Evolutionary conservation across 2,888 invertebrate species (phyloP), one percentile per base, ranked within the genome.

Genomic region (Galerucella pusilla): DNA sequence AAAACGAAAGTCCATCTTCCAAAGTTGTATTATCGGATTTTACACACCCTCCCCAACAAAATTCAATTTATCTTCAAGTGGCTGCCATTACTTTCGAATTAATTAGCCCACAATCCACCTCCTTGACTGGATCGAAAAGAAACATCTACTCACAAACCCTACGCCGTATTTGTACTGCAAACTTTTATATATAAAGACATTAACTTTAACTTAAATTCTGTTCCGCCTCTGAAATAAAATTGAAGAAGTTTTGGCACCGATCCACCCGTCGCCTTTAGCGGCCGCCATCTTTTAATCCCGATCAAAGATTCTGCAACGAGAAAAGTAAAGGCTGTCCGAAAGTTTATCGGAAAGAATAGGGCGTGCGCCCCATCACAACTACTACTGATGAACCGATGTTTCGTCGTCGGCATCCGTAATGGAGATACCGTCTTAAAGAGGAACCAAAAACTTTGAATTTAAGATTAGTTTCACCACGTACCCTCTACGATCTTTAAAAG

Each of bases 311-410:
- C 76, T 64, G 68, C 73, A 68, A 68, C 60, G 74, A 78, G 78
- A 78, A 77, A 82, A 82, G 79, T 80, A 80, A 81, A 74, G 75
- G 69, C 74, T 75, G 75, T 78, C 76, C 75, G 73, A 78, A 78
- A 78, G 75, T 79, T 79, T 76, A 77, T 76, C 75, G 75, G 70
- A 75, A 66, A 71, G 70, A 74, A 66, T 66, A 65, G 68, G 68
- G 77, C 83, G 83, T 83, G 82, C 79, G 79, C 79, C 71, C 76
- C 82, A 83, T 83, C 81, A 80, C 80, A 81, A 83, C 80, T 79
- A 78, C 70, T 75, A 75, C 79, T 82, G 82, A 84, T 82, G 82
- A 83, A 83, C 79, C 78, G 78, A 69, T 71, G 76, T 73, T 73
- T 73, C 80, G 81, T 73, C 74, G 77, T 71, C 82, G 78, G 83